A percentile compares a stretch with the other conserved stretches of the same genome.
Evolutionary conservation across 2,888 invertebrate species (phyloP).

Genomic region (Phrixothrix hirtus): DNA sequence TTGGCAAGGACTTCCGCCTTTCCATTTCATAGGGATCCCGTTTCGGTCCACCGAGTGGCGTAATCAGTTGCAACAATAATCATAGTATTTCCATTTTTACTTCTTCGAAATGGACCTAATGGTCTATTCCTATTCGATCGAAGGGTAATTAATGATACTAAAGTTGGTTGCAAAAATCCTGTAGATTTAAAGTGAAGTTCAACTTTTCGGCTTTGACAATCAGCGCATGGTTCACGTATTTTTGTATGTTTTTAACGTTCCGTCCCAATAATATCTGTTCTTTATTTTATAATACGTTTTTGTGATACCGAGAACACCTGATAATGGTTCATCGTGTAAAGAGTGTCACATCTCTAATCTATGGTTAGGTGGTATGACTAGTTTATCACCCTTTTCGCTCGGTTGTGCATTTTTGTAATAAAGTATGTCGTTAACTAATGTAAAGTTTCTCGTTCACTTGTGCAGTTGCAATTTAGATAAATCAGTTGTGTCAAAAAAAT

Average conservation of each 20-base stretch:
- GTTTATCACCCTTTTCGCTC: too few relatives aligned
- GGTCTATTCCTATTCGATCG: conserved; percentile 14
- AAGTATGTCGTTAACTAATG: background rate
- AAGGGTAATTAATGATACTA: conserved; percentile 10
- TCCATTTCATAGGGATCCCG: too few relatives aligned
- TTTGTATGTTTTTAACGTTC: conserved; percentile 19
- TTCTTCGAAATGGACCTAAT: conserved; percentile 14
- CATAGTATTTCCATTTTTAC: too few relatives aligned
- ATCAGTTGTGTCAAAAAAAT: too few relatives aligned
- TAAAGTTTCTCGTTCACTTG: conserved; percentile 4
- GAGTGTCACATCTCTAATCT: too few relatives aligned
- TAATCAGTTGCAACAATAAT: too few relatives aligned
- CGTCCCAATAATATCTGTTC: too few relatives aligned
- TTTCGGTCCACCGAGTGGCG: too few relatives aligned
- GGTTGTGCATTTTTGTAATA: background rate
- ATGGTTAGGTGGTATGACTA: too few relatives aligned
- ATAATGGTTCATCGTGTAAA: conserved; percentile 9
- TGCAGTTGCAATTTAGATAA: conserved; percentile 3
- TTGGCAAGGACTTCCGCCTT: too few relatives aligned
- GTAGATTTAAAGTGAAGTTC: conserved; percentile 8
- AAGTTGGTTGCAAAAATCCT: conserved; percentile 18
- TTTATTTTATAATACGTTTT: too few relatives aligned
- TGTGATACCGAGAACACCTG: conserved; percentile 7
- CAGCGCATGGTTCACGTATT: conserved; percentile 27
- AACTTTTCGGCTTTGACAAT: conserved; percentile 25